Evolutionary conservation across 2,113 vertebrate genomes (phyloP).

Genomic region (Bothrops jararaca): DNA sequence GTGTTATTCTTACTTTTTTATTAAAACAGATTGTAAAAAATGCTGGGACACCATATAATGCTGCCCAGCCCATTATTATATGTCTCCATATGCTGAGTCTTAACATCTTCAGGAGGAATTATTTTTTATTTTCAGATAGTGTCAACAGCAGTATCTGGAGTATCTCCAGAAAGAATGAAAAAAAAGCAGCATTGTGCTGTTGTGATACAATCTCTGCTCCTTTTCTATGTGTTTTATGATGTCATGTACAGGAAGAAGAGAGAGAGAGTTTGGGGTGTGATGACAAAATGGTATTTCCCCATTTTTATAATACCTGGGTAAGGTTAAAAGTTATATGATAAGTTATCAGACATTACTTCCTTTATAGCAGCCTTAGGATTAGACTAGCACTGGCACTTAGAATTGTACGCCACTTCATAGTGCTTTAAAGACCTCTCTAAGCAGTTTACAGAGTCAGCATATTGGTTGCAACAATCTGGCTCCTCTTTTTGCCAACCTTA

Average conservation of each 20-base stretch:
- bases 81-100: not conserved
- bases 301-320: not conserved
- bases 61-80: not conserved
- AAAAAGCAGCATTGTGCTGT: not conserved
- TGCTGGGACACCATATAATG: not conserved
- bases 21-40: not conserved
- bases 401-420: not conserved
- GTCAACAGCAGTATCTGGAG: not conserved
- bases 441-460: not conserved
- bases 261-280: not conserved
- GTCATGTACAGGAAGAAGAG: not conserved
- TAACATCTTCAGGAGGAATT: not conserved
- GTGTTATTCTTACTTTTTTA: not conserved
- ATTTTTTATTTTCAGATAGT: not conserved
- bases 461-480: not conserved
- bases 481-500: not conserved
- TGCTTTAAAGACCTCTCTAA: not conserved
- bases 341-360: not conserved
- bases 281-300: not conserved
- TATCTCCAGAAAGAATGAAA: not conserved
- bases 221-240: not conserved
- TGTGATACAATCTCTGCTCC: not conserved
- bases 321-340: not conserved
- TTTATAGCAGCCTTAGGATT: not conserved
- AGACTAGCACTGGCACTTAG: not conserved